phyloP scores from a whole-genome alignment of 2,113 vertebrate species.

The Chamaea fasciata region DNA sequence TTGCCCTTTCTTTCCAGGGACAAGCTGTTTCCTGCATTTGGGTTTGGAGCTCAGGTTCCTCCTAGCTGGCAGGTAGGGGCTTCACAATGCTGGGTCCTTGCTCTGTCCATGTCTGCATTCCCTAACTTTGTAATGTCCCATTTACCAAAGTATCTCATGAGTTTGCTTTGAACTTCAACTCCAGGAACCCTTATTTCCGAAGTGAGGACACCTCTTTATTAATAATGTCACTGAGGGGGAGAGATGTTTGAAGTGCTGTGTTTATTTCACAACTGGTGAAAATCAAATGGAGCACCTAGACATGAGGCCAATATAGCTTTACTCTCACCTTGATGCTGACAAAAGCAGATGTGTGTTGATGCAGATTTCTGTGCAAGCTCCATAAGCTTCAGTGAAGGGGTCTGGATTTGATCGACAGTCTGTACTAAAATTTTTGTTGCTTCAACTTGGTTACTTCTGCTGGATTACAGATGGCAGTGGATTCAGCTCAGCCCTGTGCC shows the following conservation, averaged over 20 bases:
- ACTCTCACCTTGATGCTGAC: neutral
- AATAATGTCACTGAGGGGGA: neutral
- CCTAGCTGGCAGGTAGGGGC: constrained; percentile 83
- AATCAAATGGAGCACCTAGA: neutral
- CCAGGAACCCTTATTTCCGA: constrained; percentile 84
- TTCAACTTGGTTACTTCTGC: neutral
- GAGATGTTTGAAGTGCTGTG: neutral
- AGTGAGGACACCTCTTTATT: constrained; percentile 67
- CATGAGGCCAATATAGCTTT: neutral
- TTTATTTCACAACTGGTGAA: neutral
- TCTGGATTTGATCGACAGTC: neutral
- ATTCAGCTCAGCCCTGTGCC: neutral
- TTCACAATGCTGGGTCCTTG: neutral
- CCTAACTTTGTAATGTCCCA: neutral
- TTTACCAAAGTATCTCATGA: constrained; percentile 87
- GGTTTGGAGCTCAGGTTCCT: constrained; percentile 91
- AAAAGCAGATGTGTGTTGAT: neutral
- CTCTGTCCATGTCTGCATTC: neutral
- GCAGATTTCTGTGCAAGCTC: neutral
- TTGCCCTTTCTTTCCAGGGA: constrained; percentile 71
- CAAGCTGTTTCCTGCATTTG: constrained; percentile 91
- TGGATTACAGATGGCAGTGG: neutral
- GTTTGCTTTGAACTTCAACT: constrained; percentile 93
- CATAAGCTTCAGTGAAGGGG: neutral
- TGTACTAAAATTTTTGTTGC: neutral